These are phyloP conservation scores for Myotis daubentonii DNA, from an alignment of 2,797 vertebrate genomes.

Conservation along the genomic window DNA sequence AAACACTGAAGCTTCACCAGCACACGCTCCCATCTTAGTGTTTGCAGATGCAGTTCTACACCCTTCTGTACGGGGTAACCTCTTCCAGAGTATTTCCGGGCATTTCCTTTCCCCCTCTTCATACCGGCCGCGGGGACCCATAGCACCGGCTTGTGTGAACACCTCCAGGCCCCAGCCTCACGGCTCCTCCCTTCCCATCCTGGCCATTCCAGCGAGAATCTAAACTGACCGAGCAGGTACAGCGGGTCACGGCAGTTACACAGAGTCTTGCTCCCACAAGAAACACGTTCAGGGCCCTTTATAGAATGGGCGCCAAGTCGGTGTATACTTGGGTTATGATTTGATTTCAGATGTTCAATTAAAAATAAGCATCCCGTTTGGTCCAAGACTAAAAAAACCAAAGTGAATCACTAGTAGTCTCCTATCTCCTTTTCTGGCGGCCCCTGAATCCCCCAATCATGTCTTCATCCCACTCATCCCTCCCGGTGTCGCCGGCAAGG, in stretches of 20 bases:
- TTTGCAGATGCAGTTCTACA: background rate
- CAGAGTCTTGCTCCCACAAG: background rate
- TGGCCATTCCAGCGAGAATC: background rate
- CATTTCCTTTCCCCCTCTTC: background rate
- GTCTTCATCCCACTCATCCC: background rate
- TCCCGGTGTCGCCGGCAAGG: fast-evolving
- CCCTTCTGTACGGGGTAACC: background rate
- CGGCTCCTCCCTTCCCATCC: background rate
- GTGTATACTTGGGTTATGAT: background rate
- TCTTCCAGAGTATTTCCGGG: background rate
- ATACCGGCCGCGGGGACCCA: background rate
- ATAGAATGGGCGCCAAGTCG: background rate
- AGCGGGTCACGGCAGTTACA: fast-evolving
- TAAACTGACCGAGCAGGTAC: background rate
- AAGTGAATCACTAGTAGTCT: background rate
- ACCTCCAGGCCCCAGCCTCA: background rate
- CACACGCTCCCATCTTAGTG: background rate
- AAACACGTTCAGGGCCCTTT: background rate
- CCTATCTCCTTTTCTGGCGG: background rate
- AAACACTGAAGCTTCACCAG: background rate
- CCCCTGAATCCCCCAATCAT: background rate
- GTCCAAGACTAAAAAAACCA: background rate
- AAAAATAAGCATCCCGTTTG: slow-evolving; percentile 23
- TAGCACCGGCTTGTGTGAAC: background rate
- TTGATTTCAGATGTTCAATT: background rate